Conservation (phyloP, 2,888 invertebrate genomes). For the Caprella mutica region DNA sequence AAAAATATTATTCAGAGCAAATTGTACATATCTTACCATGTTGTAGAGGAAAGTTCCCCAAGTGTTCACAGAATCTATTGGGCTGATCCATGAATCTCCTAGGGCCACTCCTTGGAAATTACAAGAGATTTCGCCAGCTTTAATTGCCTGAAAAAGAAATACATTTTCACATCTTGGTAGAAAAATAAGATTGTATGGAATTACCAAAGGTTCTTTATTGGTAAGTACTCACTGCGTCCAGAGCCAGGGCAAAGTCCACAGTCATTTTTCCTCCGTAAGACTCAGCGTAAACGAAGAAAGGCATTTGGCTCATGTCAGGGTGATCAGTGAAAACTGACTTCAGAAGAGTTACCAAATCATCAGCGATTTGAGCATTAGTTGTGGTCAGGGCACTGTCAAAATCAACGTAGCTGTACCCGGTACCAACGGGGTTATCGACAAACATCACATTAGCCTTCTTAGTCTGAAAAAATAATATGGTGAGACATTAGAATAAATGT, state of each 20-base stretch:
- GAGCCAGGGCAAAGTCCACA: conserved; percentile 28
- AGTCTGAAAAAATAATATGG: conserved; percentile 13
- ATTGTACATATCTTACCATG: conserved; percentile 51
- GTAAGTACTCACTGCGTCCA: conserved; percentile 16
- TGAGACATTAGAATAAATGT: background rate
- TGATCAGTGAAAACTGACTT: conserved; percentile 41
- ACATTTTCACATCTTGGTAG: background rate
- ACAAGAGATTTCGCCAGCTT: conserved; percentile 50
- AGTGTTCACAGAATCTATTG: conserved; percentile 66
- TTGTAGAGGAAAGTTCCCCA: conserved; percentile 70
- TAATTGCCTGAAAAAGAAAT: conserved; percentile 48
- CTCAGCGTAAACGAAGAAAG: conserved; percentile 40
- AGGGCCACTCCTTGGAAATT: conserved; percentile 67
- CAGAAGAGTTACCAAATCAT: conserved; percentile 40
- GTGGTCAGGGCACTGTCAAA: conserved; percentile 38
- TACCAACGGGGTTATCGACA: conserved; percentile 43
- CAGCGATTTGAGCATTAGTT: conserved; percentile 41
- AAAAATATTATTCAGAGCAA: no score
- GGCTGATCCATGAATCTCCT: conserved; percentile 83
- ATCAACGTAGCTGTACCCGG: conserved; percentile 43
- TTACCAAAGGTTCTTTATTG: no score
- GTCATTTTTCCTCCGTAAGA: conserved; percentile 35
- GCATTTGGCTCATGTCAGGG: conserved; percentile 38
- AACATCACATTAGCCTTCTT: conserved; percentile 33
- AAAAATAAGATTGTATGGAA: no score